Evolutionary conservation across 2,113 vertebrate genomes (phyloP), one percentile per base, ranked within the genome.

Genomic region (Microtus richardsoni): DNA sequence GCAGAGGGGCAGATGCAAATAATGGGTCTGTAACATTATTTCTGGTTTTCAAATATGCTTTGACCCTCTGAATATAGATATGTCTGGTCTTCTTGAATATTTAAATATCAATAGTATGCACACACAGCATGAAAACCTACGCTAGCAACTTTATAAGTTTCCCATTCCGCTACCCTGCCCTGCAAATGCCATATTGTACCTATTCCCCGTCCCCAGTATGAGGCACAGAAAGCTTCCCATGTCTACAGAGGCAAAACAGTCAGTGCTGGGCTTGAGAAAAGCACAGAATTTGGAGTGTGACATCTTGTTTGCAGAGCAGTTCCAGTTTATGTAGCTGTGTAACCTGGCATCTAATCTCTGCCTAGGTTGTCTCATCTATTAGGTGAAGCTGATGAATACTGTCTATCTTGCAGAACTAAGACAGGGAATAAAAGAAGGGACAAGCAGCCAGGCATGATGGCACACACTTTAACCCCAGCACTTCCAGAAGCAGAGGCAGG

Each of bases 221-320:
- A n/a, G 0, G 17, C 8, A 87, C 3, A 64, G 36, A 24, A 9
- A 64, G 33, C 66, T 54, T 68, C 2, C 41, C 16, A n/a, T 28
- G 47, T 3, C 22, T 1, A 28, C 41, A 16, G 2, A n/a, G 58
- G 49, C 90, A 77, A 33, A 30, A 68, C 13, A 12, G 36, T 39
- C 0, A 0, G n/a, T 1, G 22, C 13, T 9, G 12, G 8, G 4
- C 9, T 28, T 39, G 5, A 14, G 41, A 10, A 54, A 58, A 17
- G 7, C 39, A 24, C 1, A 19, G 83, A 68, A 71, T 52, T 22
- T 4, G 4, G 70, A 88, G 75, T 36, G 64, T 41, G 22, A 41
- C 0, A 3, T 1, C 21, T 26, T 41, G 28, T 91, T 0, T 62
- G 52, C 73, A 52, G 49, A 39, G 47, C 2, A 6, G 47, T 24